A percentile compares a stretch with the other conserved stretches of the same genome.
phyloP scores from a whole-genome alignment of 2,888 invertebrate species.

The Ptychoptera contaminata region DNA sequence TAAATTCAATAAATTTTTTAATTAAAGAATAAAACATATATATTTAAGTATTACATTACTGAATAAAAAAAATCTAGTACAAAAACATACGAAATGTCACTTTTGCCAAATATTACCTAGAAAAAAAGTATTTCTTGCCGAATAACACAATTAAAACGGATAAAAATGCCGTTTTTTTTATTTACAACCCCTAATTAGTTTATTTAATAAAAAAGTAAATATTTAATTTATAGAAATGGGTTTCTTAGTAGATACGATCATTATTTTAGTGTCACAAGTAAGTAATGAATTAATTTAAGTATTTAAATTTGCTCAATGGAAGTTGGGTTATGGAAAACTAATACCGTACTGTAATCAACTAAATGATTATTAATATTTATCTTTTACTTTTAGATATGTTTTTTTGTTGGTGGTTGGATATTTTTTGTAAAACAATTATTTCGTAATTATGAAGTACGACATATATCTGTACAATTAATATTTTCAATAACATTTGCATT shows the following conservation, averaged over 20 bases:
- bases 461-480: slow-evolving; percentile 83
- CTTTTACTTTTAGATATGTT: slow-evolving; percentile 49
- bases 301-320: neutral
- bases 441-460: slow-evolving; percentile 93
- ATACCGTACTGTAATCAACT: neutral
- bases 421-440: slow-evolving; percentile 97
- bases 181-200: too few relatives aligned
- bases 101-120: too few relatives aligned
- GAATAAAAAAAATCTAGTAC: too few relatives aligned
- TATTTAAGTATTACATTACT: too few relatives aligned
- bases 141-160: too few relatives aligned
- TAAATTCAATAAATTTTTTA: too few relatives aligned
- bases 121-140: too few relatives aligned
- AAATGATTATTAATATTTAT: neutral
- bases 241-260: slow-evolving; percentile 67
- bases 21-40: too few relatives aligned
- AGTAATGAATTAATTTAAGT: slow-evolving; percentile 12
- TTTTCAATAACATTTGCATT: slow-evolving; percentile 93
- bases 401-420: slow-evolving; percentile 94
- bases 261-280: slow-evolving; percentile 71
- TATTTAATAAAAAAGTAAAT: too few relatives aligned
- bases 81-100: too few relatives aligned
- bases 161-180: too few relatives aligned
- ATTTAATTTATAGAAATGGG: slow-evolving; percentile 39
- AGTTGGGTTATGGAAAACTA: neutral